Evolutionary conservation across 2,888 invertebrate genomes (phyloP).

Genomic region (Euplexia lucipara): DNA sequence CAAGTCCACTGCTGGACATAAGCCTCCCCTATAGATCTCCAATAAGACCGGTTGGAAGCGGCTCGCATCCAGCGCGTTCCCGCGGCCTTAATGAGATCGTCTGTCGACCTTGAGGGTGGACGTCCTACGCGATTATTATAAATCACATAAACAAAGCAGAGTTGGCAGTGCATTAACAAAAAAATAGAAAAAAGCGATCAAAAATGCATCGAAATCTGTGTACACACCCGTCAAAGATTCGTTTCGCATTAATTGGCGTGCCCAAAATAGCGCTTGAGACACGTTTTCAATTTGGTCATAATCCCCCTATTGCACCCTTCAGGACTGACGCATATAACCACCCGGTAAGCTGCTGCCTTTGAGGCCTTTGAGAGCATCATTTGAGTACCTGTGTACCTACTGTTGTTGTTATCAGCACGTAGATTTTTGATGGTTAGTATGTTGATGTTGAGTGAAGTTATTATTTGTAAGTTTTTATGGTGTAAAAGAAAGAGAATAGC

Average conservation of each 20-base stretch:
- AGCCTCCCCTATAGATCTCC: too few relatives aligned
- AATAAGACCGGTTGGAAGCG: too few relatives aligned
- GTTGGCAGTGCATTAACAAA: background rate
- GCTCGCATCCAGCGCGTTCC: too few relatives aligned
- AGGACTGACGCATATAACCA: slow-evolving; percentile 33
- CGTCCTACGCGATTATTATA: too few relatives aligned
- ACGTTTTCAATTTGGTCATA: slow-evolving; percentile 71
- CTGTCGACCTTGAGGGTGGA: too few relatives aligned
- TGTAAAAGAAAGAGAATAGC: too few relatives aligned
- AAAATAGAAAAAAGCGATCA: background rate
- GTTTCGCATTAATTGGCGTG: slow-evolving; percentile 62
- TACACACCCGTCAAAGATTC: slow-evolving; percentile 35
- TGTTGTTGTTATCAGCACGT: background rate
- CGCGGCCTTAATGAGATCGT: too few relatives aligned
- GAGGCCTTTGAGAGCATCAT: slow-evolving; percentile 49
- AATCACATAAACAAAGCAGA: too few relatives aligned
- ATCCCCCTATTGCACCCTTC: slow-evolving; percentile 56
- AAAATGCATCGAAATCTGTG: slow-evolving; percentile 16
- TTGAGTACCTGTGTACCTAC: slow-evolving; percentile 12
- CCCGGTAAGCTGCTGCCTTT: slow-evolving; percentile 54
- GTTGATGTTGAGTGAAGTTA: too few relatives aligned
- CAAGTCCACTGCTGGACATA: too few relatives aligned
- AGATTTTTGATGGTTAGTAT: background rate
- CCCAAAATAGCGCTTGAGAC: slow-evolving; percentile 63
- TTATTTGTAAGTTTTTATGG: too few relatives aligned